Conservation (phyloP, 1,140 invertebrate species). For the Alviniconcha marisindica region DNA sequence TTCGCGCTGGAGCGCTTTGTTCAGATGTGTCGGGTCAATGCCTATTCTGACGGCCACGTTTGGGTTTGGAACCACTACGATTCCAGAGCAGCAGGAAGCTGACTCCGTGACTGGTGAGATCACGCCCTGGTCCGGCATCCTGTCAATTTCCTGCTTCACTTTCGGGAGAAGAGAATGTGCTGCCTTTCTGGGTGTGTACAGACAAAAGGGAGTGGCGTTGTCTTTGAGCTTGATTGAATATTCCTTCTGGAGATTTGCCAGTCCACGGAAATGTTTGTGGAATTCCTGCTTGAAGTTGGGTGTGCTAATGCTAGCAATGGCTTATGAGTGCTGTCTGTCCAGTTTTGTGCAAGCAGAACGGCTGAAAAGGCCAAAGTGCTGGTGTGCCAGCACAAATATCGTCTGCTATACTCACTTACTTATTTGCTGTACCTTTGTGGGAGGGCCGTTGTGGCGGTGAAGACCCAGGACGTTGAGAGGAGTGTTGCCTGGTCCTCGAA, state of each 20-base stretch:
- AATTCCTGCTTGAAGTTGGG: background rate
- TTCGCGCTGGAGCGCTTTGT: constrained; percentile 39
- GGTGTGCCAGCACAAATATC: too few species aligned
- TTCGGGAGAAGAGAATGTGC: too few species aligned
- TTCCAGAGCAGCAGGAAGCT: background rate
- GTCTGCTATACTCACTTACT: too few species aligned
- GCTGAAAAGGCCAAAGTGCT: too few species aligned
- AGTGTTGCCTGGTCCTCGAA: too few species aligned
- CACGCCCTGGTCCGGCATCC: constrained; percentile 24
- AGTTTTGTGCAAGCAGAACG: too few species aligned
- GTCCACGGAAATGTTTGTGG: background rate
- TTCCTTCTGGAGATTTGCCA: background rate
- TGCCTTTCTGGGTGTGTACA: constrained; percentile 27
- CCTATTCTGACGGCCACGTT: background rate
- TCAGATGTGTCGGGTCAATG: background rate
- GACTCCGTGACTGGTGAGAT: constrained; percentile 6
- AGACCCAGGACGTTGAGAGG: too few species aligned
- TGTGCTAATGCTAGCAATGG: too few species aligned
- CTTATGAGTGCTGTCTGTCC: too few species aligned
- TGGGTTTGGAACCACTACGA: background rate
- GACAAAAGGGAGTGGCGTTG: constrained; percentile 29
- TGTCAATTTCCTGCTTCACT: background rate
- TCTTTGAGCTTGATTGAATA: background rate
- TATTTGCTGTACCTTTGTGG: too few species aligned
- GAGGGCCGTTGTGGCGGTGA: too few species aligned